Percentiles rank a stretch among this genome's conserved stretches.
Evolutionary conservation across 2,113 vertebrate genomes (phyloP).

Genomic region (Hemichromis elongatus): DNA sequence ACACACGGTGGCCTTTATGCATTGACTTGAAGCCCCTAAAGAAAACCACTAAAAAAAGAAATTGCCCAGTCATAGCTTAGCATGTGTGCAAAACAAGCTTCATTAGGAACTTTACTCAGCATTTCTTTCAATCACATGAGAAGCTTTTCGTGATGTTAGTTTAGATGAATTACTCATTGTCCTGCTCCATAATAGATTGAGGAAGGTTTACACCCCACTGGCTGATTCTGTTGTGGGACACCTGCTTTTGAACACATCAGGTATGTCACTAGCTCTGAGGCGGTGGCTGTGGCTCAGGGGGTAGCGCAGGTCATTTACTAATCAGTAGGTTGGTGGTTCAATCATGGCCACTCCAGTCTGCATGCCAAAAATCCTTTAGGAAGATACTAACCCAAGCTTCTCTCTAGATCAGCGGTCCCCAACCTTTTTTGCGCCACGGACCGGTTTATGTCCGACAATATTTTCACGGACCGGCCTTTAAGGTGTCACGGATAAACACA

Average conservation of each 20-base stretch:
- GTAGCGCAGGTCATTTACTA: background rate
- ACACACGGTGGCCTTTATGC: background rate
- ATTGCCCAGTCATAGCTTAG: background rate
- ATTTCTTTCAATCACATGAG: background rate
- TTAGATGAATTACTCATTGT: background rate
- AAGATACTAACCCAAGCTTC: background rate
- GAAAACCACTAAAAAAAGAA: background rate
- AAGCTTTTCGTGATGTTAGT: fast-evolving
- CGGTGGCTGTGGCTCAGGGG: background rate
- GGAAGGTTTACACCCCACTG: background rate
- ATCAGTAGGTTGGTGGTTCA: background rate
- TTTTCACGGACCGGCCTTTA: too few species aligned
- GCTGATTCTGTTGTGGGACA: background rate
- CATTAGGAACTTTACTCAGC: background rate
- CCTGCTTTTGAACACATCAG: background rate
- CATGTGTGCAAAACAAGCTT: background rate
- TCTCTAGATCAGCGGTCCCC: too few species aligned
- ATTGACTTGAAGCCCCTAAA: background rate
- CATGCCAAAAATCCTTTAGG: background rate
- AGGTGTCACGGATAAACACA: too few species aligned
- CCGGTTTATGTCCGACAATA: too few species aligned
- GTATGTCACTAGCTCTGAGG: background rate
- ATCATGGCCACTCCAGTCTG: too few species aligned
- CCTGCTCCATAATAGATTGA: background rate
- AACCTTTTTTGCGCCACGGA: too few species aligned